phyloP scores from a whole-genome alignment of 2,797 vertebrate species.

The Parotocinclus haroldoi region DNA sequence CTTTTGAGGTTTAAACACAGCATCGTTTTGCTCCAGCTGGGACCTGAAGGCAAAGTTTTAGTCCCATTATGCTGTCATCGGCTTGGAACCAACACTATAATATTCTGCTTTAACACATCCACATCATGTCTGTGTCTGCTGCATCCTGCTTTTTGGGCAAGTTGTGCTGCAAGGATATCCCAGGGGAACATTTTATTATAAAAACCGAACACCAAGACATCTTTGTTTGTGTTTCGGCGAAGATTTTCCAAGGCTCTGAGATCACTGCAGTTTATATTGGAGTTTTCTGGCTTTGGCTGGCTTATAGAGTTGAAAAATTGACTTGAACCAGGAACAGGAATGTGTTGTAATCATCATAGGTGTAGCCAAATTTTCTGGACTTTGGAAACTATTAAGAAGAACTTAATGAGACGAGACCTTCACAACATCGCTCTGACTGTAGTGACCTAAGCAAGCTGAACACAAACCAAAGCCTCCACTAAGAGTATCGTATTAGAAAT shows the following conservation, averaged over 20 bases:
- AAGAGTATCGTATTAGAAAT: slow-evolving; percentile 30
- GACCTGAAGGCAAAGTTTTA: slow-evolving; percentile 20
- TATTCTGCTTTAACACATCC: slow-evolving; percentile 23
- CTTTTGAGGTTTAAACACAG: slow-evolving; percentile 9
- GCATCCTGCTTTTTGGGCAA: slow-evolving; percentile 20
- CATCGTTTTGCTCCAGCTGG: slow-evolving; percentile 26
- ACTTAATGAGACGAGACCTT: neutral
- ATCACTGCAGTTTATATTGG: slow-evolving; percentile 1
- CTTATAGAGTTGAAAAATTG: slow-evolving; percentile 5
- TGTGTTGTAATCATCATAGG: neutral
- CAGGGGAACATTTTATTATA: slow-evolving; percentile 23
- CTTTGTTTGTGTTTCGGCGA: slow-evolving; percentile 6
- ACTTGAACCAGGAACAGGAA: neutral
- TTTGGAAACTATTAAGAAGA: too few relatives aligned
- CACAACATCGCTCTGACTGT: slow-evolving; percentile 14
- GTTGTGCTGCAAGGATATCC: slow-evolving; percentile 12
- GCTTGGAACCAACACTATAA: slow-evolving; percentile 6
- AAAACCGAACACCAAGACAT: slow-evolving; percentile 20
- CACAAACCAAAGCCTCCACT: slow-evolving; percentile 29
- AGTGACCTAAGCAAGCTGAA: slow-evolving; percentile 6
- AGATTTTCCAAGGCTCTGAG: slow-evolving; percentile 8
- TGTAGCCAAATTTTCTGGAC: too few relatives aligned
- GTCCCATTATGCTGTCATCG: slow-evolving; percentile 25
- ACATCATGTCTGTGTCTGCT: slow-evolving; percentile 27
- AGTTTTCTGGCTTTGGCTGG: neutral